Evolutionary conservation across 2,888 invertebrate species (phyloP), one percentile per base, ranked within the genome.

Genomic region (Melieria omissa): DNA sequence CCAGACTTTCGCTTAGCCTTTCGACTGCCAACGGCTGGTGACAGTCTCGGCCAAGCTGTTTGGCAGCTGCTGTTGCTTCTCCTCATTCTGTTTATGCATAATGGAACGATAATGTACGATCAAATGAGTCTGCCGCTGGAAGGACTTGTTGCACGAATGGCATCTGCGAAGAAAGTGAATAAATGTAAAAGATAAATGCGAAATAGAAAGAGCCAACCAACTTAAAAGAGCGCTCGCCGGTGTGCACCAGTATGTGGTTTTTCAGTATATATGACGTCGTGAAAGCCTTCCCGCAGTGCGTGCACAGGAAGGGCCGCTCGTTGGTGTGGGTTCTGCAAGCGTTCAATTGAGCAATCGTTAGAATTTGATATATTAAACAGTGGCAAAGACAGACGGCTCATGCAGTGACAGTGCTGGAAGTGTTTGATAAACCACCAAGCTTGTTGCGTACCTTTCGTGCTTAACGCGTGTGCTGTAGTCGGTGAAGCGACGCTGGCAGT

Each of bases 261-360:
- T 84, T 84, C 7, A 84, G 78, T 61, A 84, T 83, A 44, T 83
- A 84, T 0, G 83, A 80, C 44, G 80, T 84, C 5, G 84, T 84
- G 45, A 84, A 84, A 1, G 80, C 77, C 74, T 84, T 84, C 47
- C 79, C 78, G 64, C 84, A 84, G 47, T 83, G 81, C 0, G 74
- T 45, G 14, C 84, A 84, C 14, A 75, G 78, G 72, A 80, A 84
- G 3, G 85, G 85, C 0, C 84, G 76, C 42, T 84, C 83, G 61
- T 84, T 84, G 10, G 85, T 84, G 69, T 84, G 84, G 0, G 82
- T 84, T 29, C 84, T 74, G 41, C 9, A 63, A 60, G 55, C 4
- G 42, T 46, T 55, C 8, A 58, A 10, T 29, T 10, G 58, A 6
- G 49, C 45, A 29, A 29, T 29, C 29, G 29, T 29, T 29, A 29